phyloP scores from a whole-genome alignment of 2,797 vertebrate species.

The Picus viridis region DNA sequence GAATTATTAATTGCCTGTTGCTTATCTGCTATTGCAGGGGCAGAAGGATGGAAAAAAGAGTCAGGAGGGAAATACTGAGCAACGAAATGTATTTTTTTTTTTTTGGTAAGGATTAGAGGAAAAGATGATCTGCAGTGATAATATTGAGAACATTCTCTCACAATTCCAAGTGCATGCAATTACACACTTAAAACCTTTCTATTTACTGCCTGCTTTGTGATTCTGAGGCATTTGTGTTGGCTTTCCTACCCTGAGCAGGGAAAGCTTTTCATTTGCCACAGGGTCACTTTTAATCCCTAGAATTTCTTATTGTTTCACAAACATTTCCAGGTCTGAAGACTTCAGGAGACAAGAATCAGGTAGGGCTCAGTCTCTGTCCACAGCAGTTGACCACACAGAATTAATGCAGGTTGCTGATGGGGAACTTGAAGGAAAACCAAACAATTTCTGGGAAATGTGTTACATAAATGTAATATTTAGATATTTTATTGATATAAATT shows the following conservation, averaged over 20 bases:
- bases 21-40: conserved; percentile 12
- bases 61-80: neutral
- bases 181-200: neutral
- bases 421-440: neutral
- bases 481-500: no score
- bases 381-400: neutral
- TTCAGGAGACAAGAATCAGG: neutral
- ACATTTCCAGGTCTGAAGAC: neutral
- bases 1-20: neutral
- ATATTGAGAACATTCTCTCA: neutral
- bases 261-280: neutral
- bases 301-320: neutral
- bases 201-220: neutral
- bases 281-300: neutral
- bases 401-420: neutral
- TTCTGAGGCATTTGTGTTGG: neutral
- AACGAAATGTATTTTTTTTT: neutral
- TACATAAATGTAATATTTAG: neutral
- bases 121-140: neutral
- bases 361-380: neutral
- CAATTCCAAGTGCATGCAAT: neutral
- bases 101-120: neutral
- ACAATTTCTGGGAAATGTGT: neutral
- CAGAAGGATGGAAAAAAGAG: neutral
- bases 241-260: neutral